These are phyloP conservation scores for Dexiosoma caninum DNA, from an alignment of 2,888 invertebrate genomes.

Conservation along the genomic window DNA sequence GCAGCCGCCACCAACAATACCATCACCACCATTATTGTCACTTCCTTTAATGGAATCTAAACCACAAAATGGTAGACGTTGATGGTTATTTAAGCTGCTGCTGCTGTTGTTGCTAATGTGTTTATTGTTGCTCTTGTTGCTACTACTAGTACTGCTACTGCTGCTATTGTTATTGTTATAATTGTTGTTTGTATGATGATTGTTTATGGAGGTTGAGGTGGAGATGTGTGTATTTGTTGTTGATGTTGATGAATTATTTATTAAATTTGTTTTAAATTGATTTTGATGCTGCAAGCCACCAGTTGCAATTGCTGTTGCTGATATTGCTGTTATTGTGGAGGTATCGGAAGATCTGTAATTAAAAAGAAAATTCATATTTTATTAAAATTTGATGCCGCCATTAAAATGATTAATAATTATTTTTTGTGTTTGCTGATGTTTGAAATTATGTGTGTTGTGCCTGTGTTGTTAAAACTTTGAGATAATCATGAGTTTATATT, in stretches of 20 bases:
- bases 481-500: background rate
- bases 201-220: conserved; percentile 31
- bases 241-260: conserved; percentile 45
- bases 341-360: conserved; percentile 67
- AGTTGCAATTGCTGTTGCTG: conserved; percentile 59
- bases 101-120: conserved; percentile 65
- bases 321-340: conserved; percentile 59
- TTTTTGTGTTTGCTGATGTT: background rate
- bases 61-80: conserved; percentile 74
- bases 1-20: conserved; percentile 63
- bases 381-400: background rate
- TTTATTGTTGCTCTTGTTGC: conserved; percentile 51
- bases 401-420: background rate
- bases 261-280: conserved; percentile 64
- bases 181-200: conserved; percentile 39
- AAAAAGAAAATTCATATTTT: background rate
- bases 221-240: conserved; percentile 37
- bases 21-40: conserved; percentile 70
- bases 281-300: conserved; percentile 52
- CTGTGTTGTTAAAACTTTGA: background rate
- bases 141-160: conserved; percentile 41
- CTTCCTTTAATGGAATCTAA: conserved; percentile 73
- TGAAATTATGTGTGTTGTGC: background rate
- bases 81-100: conserved; percentile 69
- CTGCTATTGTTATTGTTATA: conserved; percentile 37